These are phyloP conservation scores for Mesoclemmys tuberculata DNA, from an alignment of 2,113 vertebrate genomes.

Conservation along the genomic window DNA sequence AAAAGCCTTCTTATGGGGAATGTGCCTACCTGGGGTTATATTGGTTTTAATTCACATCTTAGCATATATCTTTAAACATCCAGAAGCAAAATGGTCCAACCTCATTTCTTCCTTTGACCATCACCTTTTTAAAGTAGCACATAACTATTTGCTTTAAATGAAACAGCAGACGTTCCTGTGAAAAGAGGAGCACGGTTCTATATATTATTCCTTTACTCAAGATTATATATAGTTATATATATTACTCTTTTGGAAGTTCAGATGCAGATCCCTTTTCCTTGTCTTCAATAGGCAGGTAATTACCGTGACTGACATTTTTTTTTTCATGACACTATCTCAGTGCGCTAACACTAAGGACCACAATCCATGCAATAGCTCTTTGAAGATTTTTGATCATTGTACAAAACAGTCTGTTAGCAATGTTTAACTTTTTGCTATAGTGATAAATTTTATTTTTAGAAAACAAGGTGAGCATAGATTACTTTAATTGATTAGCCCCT, in stretches of 20 bases:
- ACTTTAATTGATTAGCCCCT: neutral
- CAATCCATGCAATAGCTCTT: neutral
- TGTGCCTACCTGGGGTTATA: neutral
- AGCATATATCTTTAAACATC: neutral
- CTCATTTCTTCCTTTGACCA: too few relatives aligned
- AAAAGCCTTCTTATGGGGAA: too few relatives aligned
- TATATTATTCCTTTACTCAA: neutral
- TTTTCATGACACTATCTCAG: neutral
- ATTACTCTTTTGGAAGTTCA: neutral
- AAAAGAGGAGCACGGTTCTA: neutral
- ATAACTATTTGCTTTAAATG: neutral
- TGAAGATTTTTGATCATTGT: neutral
- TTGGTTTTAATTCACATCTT: neutral
- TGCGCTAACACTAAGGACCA: neutral
- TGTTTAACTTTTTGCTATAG: too few relatives aligned
- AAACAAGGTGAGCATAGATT: neutral
- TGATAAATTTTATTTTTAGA: neutral
- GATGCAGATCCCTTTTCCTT: neutral
- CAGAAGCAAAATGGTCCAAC: too few relatives aligned
- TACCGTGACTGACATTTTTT: fast-evolving
- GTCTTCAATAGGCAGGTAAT: neutral
- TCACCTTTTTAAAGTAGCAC: neutral
- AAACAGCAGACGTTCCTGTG: neutral
- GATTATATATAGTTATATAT: too few relatives aligned
- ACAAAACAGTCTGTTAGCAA: too few relatives aligned